phyloP scores from a whole-genome alignment of 2,888 invertebrate genomes.

The Bimastos eiseni region DNA sequence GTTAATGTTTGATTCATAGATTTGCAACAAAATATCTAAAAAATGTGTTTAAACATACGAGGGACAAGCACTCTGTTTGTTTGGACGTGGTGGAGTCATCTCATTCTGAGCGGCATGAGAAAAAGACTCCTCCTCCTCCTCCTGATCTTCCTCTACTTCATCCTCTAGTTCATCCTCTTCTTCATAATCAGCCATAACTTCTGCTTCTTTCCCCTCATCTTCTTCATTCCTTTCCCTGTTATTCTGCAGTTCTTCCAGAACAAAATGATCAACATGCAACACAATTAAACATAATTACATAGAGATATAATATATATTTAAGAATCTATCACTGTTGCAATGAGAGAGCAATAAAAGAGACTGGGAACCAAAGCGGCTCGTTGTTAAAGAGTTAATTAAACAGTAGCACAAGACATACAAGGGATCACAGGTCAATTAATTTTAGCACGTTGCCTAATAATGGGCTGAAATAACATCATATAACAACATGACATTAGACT shows the following conservation, averaged over 20 bases:
- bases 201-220: background rate
- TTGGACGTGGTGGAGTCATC: background rate
- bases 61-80: background rate
- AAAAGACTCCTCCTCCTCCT: background rate
- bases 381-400: no score
- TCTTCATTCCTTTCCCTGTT: background rate
- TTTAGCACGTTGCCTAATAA: background rate
- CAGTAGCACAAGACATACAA: background rate
- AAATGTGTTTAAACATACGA: background rate
- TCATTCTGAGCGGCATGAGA: constrained; percentile 14
- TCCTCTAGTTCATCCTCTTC: background rate
- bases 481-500: background rate
- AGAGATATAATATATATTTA: background rate
- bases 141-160: background rate
- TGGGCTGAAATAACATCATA: background rate
- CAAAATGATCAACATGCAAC: background rate
- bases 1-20: constrained; percentile 2
- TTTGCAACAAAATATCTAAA: background rate
- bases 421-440: background rate
- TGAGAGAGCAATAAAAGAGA: no score
- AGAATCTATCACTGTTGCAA: no score
- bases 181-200: background rate
- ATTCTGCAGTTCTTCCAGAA: background rate
- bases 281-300: background rate
- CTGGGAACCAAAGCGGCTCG: no score